Base-by-base conservation (phyloP, 2,888 invertebrate genomes). In the Galerucella pusilla region DNA sequence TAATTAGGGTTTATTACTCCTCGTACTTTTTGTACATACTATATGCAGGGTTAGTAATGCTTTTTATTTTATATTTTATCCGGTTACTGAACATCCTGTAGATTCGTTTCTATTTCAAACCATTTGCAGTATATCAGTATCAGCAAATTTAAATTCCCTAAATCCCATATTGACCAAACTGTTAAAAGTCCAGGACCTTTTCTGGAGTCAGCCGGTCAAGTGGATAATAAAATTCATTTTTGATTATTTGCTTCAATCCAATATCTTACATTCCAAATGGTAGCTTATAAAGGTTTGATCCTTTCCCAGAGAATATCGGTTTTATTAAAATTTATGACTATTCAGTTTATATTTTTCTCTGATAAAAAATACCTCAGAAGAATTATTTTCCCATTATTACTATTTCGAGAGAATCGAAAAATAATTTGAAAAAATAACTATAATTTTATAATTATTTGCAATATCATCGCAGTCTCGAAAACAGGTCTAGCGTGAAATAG, bases 111-210 rank as follows among this genome's bases (percentile, higher is more conserved):
- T 46, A 59, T 64, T 65, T 77, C 73, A 78, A 79, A 80, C 84
- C 81, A 84, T 84, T 83, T 84, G 82, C 85, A 84, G 82, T 85
- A 85, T 85, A 83, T 86, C 85, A 85, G 85, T 82, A 85, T 87
- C 87, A 87, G 87, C 87, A 85, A 85, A 85, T 87, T 86, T 85
- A 85, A 86, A 86, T 85, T 84, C 85, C 76, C 73, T 77, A 86
- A 86, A 87, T 86, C 86, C 84, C 82, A 86, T 86, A 86, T 86
- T 84, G 86, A 85, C 85, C 85, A 82, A 78, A 76, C 80, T 83
- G 82, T 83, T 85, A 84, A 83, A 83, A 84, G 81, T 81, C 83
- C 80, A 77, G 79, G 80, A 81, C 82, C 81, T 82, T 81, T 82
- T 77, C 83, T 77, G 78, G 76, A 81, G 79, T 82, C 82, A 84